Conservation (phyloP, 2,797 vertebrate genomes). For the Bradypodion ventrale region DNA sequence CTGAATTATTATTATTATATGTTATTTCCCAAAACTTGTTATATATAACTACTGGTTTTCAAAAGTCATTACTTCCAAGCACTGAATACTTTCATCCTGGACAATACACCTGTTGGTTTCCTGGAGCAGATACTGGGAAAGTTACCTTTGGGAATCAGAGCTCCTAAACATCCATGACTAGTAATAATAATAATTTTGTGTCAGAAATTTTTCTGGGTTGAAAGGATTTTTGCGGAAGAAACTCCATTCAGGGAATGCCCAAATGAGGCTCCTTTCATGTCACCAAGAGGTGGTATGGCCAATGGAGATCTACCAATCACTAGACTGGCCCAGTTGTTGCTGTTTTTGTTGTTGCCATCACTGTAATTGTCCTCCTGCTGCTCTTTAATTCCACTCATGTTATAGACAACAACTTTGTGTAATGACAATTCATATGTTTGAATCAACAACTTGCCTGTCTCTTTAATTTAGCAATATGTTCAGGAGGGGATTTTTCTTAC, state of each 20-base stretch:
- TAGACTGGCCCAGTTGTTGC: not conserved
- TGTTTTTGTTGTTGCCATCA: no score
- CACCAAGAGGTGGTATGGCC: not conserved
- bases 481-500: not conserved
- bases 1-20: no score
- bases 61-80: no score
- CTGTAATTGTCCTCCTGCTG: no score
- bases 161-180: no score
- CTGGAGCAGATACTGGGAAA: not conserved
- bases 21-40: no score
- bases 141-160: not conserved
- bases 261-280: no score
- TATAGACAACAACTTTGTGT: not conserved
- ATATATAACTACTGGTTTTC: no score
- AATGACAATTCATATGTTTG: not conserved
- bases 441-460: not conserved
- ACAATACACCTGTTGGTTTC: not conserved
- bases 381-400: not conserved
- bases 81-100: not conserved
- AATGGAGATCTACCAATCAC: not conserved
- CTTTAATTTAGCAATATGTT: not conserved
- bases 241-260: no score
- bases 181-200: no score
- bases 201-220: no score
- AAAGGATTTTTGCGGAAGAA: no score